Percentiles rank a stretch among this genome's conserved stretches.
Evolutionary conservation across 2,888 invertebrate species (phyloP).

Genomic region (Cyrtodaria siliqua): DNA sequence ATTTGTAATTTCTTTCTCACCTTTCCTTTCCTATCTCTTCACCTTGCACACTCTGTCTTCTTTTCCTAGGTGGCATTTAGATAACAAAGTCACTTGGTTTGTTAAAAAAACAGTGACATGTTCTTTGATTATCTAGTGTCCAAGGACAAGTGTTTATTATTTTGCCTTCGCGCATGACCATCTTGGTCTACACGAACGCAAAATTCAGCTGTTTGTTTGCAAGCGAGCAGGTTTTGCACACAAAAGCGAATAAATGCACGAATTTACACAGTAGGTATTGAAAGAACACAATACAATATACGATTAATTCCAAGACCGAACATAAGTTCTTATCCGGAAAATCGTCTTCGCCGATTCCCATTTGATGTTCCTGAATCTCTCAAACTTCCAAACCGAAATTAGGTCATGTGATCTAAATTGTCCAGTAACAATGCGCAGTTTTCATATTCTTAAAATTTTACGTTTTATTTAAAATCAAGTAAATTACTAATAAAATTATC

Average conservation of each 20-base stretch:
- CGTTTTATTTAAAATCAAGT: background rate
- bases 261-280: too few species aligned
- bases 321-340: too few species aligned
- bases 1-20: constrained; percentile 45
- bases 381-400: constrained; percentile 33
- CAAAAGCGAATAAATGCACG: background rate
- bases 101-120: background rate
- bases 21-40: constrained; percentile 70
- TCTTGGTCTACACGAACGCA: background rate
- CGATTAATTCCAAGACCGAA: too few species aligned
- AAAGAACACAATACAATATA: too few species aligned
- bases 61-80: constrained; percentile 77
- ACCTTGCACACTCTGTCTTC: constrained; percentile 75
- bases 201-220: too few species aligned
- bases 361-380: background rate
- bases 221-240: too few species aligned
- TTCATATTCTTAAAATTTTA: constrained; percentile 3
- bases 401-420: constrained; percentile 66
- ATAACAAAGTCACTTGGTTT: background rate
- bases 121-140: too few species aligned
- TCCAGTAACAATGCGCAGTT: constrained; percentile 64
- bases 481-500: background rate
- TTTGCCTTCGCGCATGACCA: too few species aligned
- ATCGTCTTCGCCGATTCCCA: background rate
- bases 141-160: too few species aligned